A percentile compares a stretch with the other conserved stretches of the same genome.
Conservation (phyloP, 1,140 invertebrate genomes). For the Orius insidiosus region DNA sequence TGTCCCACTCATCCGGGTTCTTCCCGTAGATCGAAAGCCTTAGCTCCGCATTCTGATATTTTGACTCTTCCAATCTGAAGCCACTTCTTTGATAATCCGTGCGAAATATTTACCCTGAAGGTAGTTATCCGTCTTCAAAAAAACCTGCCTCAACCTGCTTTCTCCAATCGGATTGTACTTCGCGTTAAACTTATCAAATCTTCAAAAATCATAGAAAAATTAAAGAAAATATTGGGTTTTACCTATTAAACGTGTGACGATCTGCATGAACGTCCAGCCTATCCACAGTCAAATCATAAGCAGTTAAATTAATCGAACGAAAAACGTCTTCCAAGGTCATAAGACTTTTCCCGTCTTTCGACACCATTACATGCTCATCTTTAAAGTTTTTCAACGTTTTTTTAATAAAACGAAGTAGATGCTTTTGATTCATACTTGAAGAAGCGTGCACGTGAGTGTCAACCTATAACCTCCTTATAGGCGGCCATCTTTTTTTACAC, state of each 20-base stretch:
- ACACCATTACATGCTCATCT: slow-evolving; percentile 66
- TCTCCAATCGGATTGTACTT: slow-evolving; percentile 99
- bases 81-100: slow-evolving; percentile 70
- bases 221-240: slow-evolving; percentile 1
- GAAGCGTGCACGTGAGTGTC: slow-evolving; percentile 99
- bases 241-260: neutral
- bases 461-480: slow-evolving; percentile 35
- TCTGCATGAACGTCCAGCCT: slow-evolving; percentile 95
- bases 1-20: slow-evolving; percentile 84
- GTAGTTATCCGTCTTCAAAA: slow-evolving; percentile 96
- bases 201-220: slow-evolving; percentile 65
- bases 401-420: slow-evolving; percentile 94
- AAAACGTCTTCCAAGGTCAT: slow-evolving; percentile 89
- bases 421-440: slow-evolving; percentile 99
- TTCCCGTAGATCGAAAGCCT: slow-evolving; percentile 95
- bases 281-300: slow-evolving; percentile 95
- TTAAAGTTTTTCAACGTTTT: slow-evolving; percentile 86
- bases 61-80: slow-evolving; percentile 94
- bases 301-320: slow-evolving; percentile 84
- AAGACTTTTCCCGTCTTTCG: slow-evolving; percentile 39
- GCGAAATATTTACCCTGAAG: slow-evolving; percentile 95
- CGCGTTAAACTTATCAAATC: slow-evolving; percentile 99
- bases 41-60: slow-evolving; percentile 95
- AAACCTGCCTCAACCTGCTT: slow-evolving; percentile 85
- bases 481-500: slow-evolving; percentile 2